Evolutionary conservation across 2,888 invertebrate species (phyloP), one percentile per base, ranked within the genome.

Genomic region (Ligdia adustata): DNA sequence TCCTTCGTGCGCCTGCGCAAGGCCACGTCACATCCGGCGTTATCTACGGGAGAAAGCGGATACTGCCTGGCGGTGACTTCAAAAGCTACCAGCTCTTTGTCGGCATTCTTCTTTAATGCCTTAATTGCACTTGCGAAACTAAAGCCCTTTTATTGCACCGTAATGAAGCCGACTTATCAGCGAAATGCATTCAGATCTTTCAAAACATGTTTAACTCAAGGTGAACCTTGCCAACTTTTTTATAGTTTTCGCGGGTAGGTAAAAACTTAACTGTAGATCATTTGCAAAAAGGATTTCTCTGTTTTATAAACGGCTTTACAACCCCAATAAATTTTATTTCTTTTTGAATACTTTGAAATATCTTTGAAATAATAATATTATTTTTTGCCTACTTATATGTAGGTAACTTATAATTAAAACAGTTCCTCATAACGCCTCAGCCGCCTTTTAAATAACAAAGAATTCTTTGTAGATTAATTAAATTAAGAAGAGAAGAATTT

Each of bases 11-110:
- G 61, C 69, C 47, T 41, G 55, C 63, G 64, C 82, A 83, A 83
- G 84, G 84, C 82, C 84, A 75, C 78, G 79, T 79, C 79, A 83
- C 75, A 82, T 89, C 88, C 88, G 87, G 79, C 64, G 61, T 75
- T 81, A 82, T 79, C 79, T 79, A 58, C 59, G 49, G 71, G 83
- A 81, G 87, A 89, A 89, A 88, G 88, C 87, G 84, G 87, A 86
- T 87, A 79, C 84, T 73, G 68, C 55, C 50, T 27, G 66, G 57
- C 87, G 87, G 88, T 66, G 45, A 73, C 79, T 75, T 84, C 82
- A 87, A 87, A 88, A 75, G 33, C 4, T 29, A 39, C 39, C 44
- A 62, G 66, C 74, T 77, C 79, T 87, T 87, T 88, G 86, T 82
- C 84, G 82, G 82, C 69, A 59, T 62, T 61, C n/a, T n/a, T n/a